phyloP scores from a whole-genome alignment of 37 sponge, comb jelly and placozoan genomes.

The Halisarca cf. caerulea region DNA sequence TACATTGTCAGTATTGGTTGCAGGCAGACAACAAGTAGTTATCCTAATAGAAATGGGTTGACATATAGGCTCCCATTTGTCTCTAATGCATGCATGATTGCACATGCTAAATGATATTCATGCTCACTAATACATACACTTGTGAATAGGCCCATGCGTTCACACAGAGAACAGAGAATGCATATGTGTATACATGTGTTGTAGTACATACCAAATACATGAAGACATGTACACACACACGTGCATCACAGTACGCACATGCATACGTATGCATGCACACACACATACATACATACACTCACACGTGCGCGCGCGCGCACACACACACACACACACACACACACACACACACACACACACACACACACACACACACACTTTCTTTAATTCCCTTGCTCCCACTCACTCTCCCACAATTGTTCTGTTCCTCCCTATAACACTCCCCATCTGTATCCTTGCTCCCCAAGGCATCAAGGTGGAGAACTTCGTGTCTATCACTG shows the following conservation, averaged over 20 bases:
- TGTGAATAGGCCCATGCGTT: no score
- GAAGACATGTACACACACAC: neutral
- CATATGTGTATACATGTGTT: no score
- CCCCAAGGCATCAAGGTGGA: slow-evolving; percentile 15
- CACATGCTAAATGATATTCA: no score
- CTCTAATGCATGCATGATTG: no score
- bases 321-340: no score
- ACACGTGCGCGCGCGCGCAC: neutral
- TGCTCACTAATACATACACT: no score
- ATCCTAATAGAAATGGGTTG: no score
- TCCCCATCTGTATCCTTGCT: neutral
- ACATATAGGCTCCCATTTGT: no score
- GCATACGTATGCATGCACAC: neutral
- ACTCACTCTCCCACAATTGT: neutral
- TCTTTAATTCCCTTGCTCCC: neutral
- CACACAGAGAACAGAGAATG: no score
- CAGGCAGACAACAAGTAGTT: no score
- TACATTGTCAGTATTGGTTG: no score
- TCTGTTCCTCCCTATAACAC: neutral
- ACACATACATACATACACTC: neutral
- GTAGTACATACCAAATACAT: neutral
- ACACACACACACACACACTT: no score
- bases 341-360: neutral
- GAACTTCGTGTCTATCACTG: slow-evolving; percentile 28
- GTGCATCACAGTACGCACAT: neutral